Percentiles rank a stretch among this genome's conserved stretches.
Conservation (phyloP, 2,113 vertebrate genomes). For the Alethe diademata region DNA sequence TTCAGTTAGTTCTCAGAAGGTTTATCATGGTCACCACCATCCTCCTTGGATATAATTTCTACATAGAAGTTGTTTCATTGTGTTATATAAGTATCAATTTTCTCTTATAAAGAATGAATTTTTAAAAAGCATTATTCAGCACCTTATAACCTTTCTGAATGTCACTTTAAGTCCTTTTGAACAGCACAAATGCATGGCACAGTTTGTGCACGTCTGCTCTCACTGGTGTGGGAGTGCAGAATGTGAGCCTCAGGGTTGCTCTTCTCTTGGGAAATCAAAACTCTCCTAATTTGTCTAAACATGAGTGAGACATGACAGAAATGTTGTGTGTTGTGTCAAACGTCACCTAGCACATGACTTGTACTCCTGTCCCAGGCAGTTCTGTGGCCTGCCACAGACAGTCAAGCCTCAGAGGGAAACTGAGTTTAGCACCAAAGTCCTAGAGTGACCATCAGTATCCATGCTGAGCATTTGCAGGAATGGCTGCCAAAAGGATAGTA, state of each 20-base stretch:
- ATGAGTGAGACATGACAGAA: neutral
- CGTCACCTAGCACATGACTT: neutral
- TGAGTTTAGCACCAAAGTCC: neutral
- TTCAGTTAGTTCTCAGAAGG: neutral
- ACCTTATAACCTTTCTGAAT: neutral
- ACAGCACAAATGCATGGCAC: neutral
- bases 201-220: accelerated
- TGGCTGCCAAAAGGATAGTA: neutral
- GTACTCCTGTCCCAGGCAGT: neutral
- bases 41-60: neutral
- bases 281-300: neutral
- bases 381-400: neutral
- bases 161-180: neutral
- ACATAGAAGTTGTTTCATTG: neutral
- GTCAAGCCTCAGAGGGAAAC: neutral
- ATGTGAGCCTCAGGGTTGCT: neutral
- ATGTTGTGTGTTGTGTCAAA: neutral
- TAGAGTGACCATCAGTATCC: no score
- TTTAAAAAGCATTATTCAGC: neutral
- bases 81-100: neutral
- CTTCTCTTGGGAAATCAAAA: neutral
- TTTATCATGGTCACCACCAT: neutral
- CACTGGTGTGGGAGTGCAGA: neutral
- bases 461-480: neutral
- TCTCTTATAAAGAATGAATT: neutral